phyloP scores from a whole-genome alignment of 92 coral and sea anemone genomes.

The Ricordea florida region DNA sequence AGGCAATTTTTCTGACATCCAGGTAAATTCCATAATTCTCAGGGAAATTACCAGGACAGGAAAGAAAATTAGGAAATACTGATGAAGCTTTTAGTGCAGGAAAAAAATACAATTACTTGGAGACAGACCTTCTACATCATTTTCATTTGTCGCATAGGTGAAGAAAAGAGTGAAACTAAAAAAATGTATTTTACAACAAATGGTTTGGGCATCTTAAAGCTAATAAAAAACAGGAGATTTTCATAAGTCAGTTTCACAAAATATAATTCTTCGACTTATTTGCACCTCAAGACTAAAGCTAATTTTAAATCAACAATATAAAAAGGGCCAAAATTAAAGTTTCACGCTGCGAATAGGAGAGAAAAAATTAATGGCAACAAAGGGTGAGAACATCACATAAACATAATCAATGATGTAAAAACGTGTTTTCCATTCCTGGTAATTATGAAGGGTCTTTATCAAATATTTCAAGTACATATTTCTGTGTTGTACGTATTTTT shows the following conservation, averaged over 20 bases:
- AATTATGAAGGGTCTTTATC: neutral
- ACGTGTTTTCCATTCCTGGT: neutral
- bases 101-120: neutral
- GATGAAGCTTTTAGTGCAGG: neutral
- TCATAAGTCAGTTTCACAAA: no score
- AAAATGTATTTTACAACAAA: neutral
- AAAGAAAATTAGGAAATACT: neutral
- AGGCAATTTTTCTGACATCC: neutral
- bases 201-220: no score
- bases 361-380: neutral
- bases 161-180: neutral
- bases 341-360: neutral
- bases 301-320: neutral
- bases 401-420: neutral
- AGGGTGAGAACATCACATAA: neutral
- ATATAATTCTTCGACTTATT: no score
- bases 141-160: no score
- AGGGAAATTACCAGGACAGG: neutral
- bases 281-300: no score
- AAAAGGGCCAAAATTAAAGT: neutral
- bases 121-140: no score
- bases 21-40: neutral
- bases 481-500: no score
- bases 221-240: no score
- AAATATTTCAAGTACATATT: neutral